phyloP scores from a whole-genome alignment of 2,888 invertebrate genomes.

The Drosophila infuscata region DNA sequence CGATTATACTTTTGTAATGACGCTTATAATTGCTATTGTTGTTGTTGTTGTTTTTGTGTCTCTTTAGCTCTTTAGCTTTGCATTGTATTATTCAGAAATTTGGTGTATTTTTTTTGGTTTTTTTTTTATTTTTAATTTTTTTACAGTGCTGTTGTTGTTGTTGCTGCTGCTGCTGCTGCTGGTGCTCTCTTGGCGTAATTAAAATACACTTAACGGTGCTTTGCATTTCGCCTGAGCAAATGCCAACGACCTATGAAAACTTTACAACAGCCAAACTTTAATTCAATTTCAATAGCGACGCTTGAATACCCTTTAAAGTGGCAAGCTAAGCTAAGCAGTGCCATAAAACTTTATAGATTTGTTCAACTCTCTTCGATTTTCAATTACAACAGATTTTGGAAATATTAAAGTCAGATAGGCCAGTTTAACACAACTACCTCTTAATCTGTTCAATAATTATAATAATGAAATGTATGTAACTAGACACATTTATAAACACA shows the following conservation, averaged over 20 bases:
- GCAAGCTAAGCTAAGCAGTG: not conserved
- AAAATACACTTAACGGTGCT: slow-evolving; percentile 70
- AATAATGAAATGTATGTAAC: not conserved
- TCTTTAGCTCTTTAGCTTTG: slow-evolving; percentile 27
- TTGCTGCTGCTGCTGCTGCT: slow-evolving; percentile 17
- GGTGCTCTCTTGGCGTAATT: slow-evolving; percentile 50
- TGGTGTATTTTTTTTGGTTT: not conserved
- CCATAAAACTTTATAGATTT: not conserved
- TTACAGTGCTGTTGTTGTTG: slow-evolving; percentile 26
- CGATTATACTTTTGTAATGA: slow-evolving; percentile 48
- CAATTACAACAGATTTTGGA: not conserved
- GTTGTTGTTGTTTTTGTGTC: slow-evolving; percentile 18
- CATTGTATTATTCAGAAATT: slow-evolving; percentile 28
- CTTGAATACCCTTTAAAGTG: slow-evolving; percentile 8
- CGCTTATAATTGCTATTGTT: slow-evolving; percentile 39
- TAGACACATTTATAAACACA: not conserved
- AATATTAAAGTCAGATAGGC: not conserved
- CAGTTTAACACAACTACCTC: not conserved
- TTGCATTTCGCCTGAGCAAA: slow-evolving; percentile 59
- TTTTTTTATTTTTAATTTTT: slow-evolving; percentile 30
- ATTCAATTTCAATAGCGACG: not conserved
- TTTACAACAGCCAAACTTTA: slow-evolving; percentile 4
- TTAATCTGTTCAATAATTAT: not conserved
- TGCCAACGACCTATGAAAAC: slow-evolving; percentile 64
- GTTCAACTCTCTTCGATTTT: not conserved